Conservation (phyloP, 2,113 vertebrate species). For the Spilogale gracilis region DNA sequence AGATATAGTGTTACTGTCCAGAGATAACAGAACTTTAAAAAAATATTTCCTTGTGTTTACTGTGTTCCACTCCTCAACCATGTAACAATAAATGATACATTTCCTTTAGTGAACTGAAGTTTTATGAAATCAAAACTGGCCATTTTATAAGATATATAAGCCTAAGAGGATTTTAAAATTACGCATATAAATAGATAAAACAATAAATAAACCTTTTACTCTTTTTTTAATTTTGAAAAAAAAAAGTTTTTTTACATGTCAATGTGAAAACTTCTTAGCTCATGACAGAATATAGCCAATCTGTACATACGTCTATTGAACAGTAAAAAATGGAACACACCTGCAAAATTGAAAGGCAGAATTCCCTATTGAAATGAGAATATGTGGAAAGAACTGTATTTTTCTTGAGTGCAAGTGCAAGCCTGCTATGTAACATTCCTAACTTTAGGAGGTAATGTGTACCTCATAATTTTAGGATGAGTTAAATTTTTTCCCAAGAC, state of each 20-base stretch:
- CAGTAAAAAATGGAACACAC: background rate
- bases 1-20: background rate
- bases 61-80: background rate
- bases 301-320: conserved; percentile 33
- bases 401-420: background rate
- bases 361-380: background rate
- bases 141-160: background rate
- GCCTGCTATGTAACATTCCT: background rate
- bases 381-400: background rate
- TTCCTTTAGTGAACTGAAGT: background rate
- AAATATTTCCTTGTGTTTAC: background rate
- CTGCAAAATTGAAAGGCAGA: conserved; percentile 48
- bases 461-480: background rate
- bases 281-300: background rate
- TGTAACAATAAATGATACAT: background rate
- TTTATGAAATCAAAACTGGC: background rate
- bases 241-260: background rate
- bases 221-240: background rate
- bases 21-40: background rate
- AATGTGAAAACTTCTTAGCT: background rate
- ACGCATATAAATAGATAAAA: background rate
- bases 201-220: background rate
- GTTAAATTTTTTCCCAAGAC: background rate
- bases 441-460: background rate
- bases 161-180: background rate